Percentiles rank a stretch among this genome's conserved stretches.
Evolutionary conservation across 2,113 vertebrate genomes (phyloP).

Genomic region (Microcebus jonahi): DNA sequence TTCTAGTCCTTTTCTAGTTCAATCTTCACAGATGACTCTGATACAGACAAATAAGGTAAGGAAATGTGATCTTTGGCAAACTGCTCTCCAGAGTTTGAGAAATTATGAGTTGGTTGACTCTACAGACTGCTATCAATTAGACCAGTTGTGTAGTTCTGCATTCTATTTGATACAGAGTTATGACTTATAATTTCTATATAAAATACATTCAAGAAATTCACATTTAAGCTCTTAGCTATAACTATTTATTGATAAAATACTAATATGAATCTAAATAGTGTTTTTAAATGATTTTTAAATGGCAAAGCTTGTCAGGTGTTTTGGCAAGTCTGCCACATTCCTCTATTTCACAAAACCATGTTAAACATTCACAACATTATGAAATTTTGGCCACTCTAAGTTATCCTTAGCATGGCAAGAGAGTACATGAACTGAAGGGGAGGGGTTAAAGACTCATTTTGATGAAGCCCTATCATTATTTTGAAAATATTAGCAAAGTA

Average conservation of each 20-base stretch:
- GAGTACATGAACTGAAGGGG: not conserved
- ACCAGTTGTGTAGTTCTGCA: not conserved
- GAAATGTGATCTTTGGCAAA: not conserved
- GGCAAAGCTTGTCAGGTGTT: not conserved
- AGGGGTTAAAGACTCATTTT: constrained; percentile 10
- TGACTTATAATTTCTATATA: not conserved
- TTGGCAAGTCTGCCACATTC: not conserved
- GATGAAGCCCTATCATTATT: not conserved
- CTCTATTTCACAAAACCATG: not conserved
- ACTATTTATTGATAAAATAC: constrained; percentile 6
- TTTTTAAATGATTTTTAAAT: not conserved
- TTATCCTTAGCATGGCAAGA: not conserved
- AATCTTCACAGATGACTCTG: not conserved
- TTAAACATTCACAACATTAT: not conserved
- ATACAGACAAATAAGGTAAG: not conserved
- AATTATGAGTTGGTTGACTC: not conserved
- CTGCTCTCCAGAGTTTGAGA: not conserved
- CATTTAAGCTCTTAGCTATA: not conserved
- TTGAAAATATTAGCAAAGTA: constrained; percentile 34
- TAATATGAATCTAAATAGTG: not conserved
- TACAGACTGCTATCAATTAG: not conserved
- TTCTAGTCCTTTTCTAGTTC: not conserved
- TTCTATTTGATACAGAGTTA: constrained; percentile 14
- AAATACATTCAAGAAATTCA: not conserved
- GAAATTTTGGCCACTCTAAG: not conserved